These are phyloP conservation scores for Euura saliciscinereae DNA, from an alignment of 1,140 invertebrate genomes.

Conservation along the genomic window DNA sequence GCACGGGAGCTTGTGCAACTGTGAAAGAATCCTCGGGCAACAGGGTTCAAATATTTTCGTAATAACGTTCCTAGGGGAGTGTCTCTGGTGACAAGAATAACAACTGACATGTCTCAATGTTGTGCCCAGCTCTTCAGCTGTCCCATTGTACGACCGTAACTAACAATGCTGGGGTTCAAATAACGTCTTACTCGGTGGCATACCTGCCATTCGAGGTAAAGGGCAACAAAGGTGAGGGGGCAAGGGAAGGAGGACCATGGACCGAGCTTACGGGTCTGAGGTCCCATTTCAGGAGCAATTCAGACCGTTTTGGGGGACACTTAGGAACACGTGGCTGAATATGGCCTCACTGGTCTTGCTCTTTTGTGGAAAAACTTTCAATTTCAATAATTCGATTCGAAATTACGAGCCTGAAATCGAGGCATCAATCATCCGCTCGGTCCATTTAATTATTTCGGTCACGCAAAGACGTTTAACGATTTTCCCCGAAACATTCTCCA, in stretches of 20 bases:
- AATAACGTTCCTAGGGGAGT: constrained; percentile 47
- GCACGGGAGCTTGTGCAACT: constrained; percentile 9
- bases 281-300: constrained; percentile 38
- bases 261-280: constrained; percentile 25
- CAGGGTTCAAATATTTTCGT: constrained; percentile 54
- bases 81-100: constrained; percentile 48
- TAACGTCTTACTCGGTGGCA: constrained; percentile 40
- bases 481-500: neutral
- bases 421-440: neutral
- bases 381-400: neutral
- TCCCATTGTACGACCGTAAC: constrained; percentile 45
- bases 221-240: constrained; percentile 11
- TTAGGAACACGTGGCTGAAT: constrained; percentile 32
- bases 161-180: constrained; percentile 49
- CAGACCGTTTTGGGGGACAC: constrained; percentile 37
- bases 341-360: constrained; percentile 28
- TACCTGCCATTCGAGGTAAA: constrained; percentile 9
- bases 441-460: neutral
- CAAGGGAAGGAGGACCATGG: neutral
- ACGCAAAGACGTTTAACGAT: neutral
- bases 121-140: constrained; percentile 58
- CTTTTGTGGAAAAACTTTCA: constrained; percentile 41
- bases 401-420: neutral
- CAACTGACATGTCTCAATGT: constrained; percentile 58
- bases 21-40: constrained; percentile 4